Conservation (phyloP, 2,888 invertebrate species). For the Hirtodrosophila confusa region DNA sequence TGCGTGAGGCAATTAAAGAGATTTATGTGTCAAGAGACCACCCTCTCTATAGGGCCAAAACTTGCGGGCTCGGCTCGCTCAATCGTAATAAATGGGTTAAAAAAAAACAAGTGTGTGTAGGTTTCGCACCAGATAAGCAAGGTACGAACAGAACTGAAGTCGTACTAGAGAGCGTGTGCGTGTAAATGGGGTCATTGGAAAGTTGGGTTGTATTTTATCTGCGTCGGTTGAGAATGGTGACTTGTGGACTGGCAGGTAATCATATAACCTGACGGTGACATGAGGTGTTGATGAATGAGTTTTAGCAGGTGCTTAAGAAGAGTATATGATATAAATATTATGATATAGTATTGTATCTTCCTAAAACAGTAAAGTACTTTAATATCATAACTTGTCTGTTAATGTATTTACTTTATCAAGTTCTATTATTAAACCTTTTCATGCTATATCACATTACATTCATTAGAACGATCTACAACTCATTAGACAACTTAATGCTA, state of each 20-base stretch:
- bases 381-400: too few species aligned
- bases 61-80: conserved; percentile 20
- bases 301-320: conserved; percentile 21
- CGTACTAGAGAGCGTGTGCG: conserved; percentile 12
- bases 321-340: neutral
- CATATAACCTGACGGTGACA: conserved; percentile 35
- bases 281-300: conserved; percentile 43
- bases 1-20: conserved; percentile 63
- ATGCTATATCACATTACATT: conserved; percentile 26
- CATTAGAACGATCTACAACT: conserved; percentile 39
- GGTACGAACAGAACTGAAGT: conserved; percentile 31
- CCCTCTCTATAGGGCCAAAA: conserved; percentile 25
- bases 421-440: conserved; percentile 7
- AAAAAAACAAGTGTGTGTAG: conserved; percentile 36
- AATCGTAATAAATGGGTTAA: conserved; percentile 54
- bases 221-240: conserved; percentile 37
- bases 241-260: conserved; percentile 39
- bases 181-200: conserved; percentile 67
- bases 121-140: conserved; percentile 51
- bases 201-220: conserved; percentile 58
- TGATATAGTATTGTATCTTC: too few species aligned
- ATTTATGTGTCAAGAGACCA: conserved; percentile 55
- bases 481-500: conserved; percentile 35
- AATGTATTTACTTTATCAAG: conserved; percentile 7
- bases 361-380: neutral